Percentiles rank a stretch among this genome's conserved stretches.
Conservation (phyloP, 2,113 vertebrate species). For the Nothobranchius furzeri region DNA sequence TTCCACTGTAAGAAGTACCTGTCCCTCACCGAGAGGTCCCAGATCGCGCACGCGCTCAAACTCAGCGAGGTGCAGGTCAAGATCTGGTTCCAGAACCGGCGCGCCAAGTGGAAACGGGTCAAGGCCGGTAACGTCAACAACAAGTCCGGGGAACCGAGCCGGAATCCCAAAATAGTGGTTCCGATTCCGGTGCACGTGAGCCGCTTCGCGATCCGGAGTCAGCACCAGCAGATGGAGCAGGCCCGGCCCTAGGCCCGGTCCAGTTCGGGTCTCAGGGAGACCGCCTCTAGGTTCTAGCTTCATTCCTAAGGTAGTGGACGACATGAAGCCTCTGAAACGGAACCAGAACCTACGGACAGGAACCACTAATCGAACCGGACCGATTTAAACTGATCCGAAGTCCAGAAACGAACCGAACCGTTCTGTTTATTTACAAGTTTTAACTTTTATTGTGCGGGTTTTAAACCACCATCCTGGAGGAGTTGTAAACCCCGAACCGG, state of each 20-base stretch:
- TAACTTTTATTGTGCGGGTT: neutral
- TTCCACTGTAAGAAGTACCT: constrained; percentile 99
- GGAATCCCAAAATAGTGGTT: constrained; percentile 98
- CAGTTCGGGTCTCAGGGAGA: too few relatives aligned
- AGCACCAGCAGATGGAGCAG: constrained; percentile 98
- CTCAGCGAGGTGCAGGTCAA: constrained; percentile 99
- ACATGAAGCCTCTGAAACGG: too few relatives aligned
- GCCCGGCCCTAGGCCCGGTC: constrained; percentile 80
- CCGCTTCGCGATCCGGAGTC: constrained; percentile 96
- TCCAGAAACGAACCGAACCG: neutral
- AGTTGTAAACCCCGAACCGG: too few relatives aligned
- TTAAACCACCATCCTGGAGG: neutral
- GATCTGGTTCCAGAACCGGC: constrained; percentile 99
- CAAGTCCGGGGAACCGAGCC: constrained; percentile 93
- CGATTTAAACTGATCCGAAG: too few relatives aligned
- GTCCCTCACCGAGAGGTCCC: constrained; percentile 95
- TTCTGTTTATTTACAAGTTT: neutral
- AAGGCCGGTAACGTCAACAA: constrained; percentile 98
- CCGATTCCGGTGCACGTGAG: constrained; percentile 98
- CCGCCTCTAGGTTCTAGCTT: too few relatives aligned
- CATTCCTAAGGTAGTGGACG: too few relatives aligned
- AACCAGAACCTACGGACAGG: too few relatives aligned
- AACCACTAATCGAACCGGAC: too few relatives aligned
- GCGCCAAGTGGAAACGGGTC: constrained; percentile 98
- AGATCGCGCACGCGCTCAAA: constrained; percentile 97